Evolutionary conservation across 2,888 invertebrate genomes (phyloP), one percentile per base, ranked within the genome.

Genomic region (Cartodere bifasciata): DNA sequence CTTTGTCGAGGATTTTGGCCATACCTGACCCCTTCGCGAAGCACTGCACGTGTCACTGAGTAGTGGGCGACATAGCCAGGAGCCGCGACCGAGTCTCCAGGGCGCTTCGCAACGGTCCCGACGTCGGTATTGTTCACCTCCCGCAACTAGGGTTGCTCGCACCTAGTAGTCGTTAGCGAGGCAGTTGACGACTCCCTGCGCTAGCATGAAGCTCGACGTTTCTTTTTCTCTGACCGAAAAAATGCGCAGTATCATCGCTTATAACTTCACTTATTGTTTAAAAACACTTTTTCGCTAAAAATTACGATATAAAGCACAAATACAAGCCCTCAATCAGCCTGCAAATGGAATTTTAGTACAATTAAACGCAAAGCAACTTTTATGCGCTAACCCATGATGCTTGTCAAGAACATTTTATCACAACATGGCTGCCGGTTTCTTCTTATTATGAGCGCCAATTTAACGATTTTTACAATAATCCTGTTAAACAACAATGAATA

Each of bases 1-100:
- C 75, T 67, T 74, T 75, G 62, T 69, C 70, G 50, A 70, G 65
- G 58, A 67, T 62, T 56, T 67, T 66, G 60, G 73, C 72, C 73
- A 73, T 73, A 53, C 26, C 28, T 26, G 29, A 31, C 36, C 29
- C 31, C 29, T 25, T 16, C 22, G 14, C 16, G 25, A 34, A 27
- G 28, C 49, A 48, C 50, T 44, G 53, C 58, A 58, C 58, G 58
- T 57, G 59, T 58, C 53, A 55, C 53, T 50, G 46, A 44, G 45
- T 46, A 52, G 47, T 45, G 51, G 45, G 51, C 49, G 54, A 49
- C 56, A 55, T 56, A 52, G 49, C 53, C 56, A 54, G 53, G 48
- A 53, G 48, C 52, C n/a, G 49, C 48, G 49, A 45, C 44, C 48
- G 48, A 42, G 45, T 43, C 48, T 48, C 48, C 51, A 46, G 50